Base-by-base conservation (phyloP, 2,888 invertebrate species). In the Atrina japonica region DNA sequence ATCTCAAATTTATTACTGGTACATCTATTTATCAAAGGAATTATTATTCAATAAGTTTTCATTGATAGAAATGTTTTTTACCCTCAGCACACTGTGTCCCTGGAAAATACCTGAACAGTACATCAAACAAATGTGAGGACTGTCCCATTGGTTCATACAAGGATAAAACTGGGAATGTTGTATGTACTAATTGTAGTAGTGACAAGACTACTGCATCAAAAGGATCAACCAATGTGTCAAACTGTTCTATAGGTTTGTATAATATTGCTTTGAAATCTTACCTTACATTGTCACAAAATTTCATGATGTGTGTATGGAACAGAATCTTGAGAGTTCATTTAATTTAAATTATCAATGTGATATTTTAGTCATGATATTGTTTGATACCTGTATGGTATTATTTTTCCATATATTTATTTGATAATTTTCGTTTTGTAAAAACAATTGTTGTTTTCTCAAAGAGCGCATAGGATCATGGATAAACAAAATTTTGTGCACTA, bases 21-120 rank as follows among this genome's bases (percentile, higher is more conserved):
- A n/a, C n/a, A n/a, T n/a, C n/a, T n/a, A n/a, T n/a, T n/a, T n/a
- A n/a, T n/a, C n/a, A n/a, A n/a, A n/a, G n/a, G n/a, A n/a, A n/a
- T n/a, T n/a, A n/a, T n/a, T n/a, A n/a, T n/a, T n/a, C 25, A 49
- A 49, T 18, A 16, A 49, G 14, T n/a, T n/a, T n/a, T n/a, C n/a
- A n/a, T n/a, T 49, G 3, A 49, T 49, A 1, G 2, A 49, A n/a
- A 3, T 58, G n/a, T n/a, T 11, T 14, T 18, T 63, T 40, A 29
- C 45, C 58, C 29, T 21, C 63, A 77, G 77, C 64, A 18, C 47
- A 45, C 27, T 77, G 77, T 66, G 66, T 68, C 11, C 68, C 64
- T 47, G 77, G 77, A 2, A 56, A 75, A 25, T 77, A 65, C 58
- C 58, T 70, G 25, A 18, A 63, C 40, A 55, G 29, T 56, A 64